A percentile compares a stretch with the other conserved stretches of the same genome.
Evolutionary conservation across 2,888 invertebrate species (phyloP).

Genomic region (Vandiemenella viatica): DNA sequence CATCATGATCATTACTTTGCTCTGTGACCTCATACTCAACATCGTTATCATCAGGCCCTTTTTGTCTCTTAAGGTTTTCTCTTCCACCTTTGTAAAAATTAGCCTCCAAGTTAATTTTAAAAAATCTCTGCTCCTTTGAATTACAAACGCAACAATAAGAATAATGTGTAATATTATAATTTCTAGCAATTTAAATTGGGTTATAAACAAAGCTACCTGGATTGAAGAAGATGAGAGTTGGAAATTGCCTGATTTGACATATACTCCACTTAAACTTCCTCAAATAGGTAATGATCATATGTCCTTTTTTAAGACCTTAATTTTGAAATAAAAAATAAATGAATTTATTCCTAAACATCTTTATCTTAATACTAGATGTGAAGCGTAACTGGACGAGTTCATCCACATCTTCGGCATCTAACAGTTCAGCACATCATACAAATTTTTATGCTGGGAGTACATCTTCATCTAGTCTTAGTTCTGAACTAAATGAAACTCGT

Average conservation of each 20-base stretch:
- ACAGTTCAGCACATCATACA: too few relatives aligned
- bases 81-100: neutral
- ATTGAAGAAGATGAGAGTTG: neutral
- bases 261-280: neutral
- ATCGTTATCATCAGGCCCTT: too few relatives aligned
- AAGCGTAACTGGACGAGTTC: too few relatives aligned
- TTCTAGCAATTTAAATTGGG: neutral
- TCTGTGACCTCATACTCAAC: too few relatives aligned
- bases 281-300: neutral
- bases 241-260: neutral
- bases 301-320: neutral
- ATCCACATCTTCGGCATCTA: too few relatives aligned
- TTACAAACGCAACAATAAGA: too few relatives aligned
- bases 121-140: conserved; percentile 6
- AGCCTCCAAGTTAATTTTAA: neutral
- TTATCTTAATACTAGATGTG: neutral
- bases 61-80: too few relatives aligned
- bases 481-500: too few relatives aligned
- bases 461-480: too few relatives aligned
- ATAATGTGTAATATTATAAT: neutral
- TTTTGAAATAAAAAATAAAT: neutral
- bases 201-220: neutral
- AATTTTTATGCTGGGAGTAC: too few relatives aligned
- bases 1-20: too few relatives aligned
- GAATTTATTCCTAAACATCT: neutral